Base-by-base conservation (phyloP, 2,797 vertebrate genomes). In the Typhlichthys subterraneus region DNA sequence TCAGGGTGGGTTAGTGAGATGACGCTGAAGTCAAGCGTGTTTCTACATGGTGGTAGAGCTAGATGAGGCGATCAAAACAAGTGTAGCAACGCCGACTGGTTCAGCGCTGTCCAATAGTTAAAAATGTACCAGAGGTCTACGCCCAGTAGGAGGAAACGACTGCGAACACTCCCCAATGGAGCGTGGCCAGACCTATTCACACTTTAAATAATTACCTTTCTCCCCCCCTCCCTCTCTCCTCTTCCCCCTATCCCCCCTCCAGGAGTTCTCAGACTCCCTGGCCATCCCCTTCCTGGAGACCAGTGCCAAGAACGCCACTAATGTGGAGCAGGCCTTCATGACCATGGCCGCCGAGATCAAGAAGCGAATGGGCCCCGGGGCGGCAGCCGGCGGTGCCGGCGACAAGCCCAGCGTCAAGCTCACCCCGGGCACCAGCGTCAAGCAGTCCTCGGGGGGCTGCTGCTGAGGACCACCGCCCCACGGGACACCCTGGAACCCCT, bases 241-340 rank as follows among this genome's bases (percentile, higher is more conserved):
- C 2, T 19, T 19, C 12, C 1, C 67, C 11, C 54, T 55, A 31
- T 6, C 12, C 0, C 53, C 55, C 65, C 70, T 82, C 12, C 86
- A 99, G 97, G 97, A 98, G 92, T 99, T 99, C 92, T 96, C 97
- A 72, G 97, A 98, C 91, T 98, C 96, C 80, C 93, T 99, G 88
- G 96, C 92, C 79, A 98, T 99, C 86, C 97, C 97, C 0, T 99
- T 98, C 91, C 95, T 99, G 96, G 97, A 99, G 96, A 98, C 97
- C 77, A 98, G 97, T 60, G 97, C 97, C 90, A 99, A 99, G 92
- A 99, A 98, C 0, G 96, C 96, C 86, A 98, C 96, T 81, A 99
- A 99, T 68, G 97, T 99, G 91, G 97, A 98, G 94, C 97, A 99
- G 93, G 97, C 97, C 93, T 99, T 99, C 92, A 98, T 98, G 96